phyloP scores from a whole-genome alignment of 37 sponge, comb jelly and placozoan species.

The Crambe crambe region DNA sequence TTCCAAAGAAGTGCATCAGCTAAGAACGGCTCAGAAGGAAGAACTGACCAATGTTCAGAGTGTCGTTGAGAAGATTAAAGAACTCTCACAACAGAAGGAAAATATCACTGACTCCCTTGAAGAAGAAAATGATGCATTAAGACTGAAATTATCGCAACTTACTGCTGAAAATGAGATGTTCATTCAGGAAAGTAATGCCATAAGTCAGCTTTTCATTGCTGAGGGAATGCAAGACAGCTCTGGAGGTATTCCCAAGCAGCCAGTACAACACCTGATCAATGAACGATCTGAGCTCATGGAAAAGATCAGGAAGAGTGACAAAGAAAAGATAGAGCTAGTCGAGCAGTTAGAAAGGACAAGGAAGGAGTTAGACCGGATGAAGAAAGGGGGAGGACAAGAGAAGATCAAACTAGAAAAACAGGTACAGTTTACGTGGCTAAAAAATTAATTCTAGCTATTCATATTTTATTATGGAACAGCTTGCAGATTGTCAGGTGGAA shows the following conservation, averaged over 20 bases:
- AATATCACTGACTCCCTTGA: slow-evolving; percentile 12
- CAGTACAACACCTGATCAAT: slow-evolving; percentile 3
- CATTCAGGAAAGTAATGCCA: slow-evolving; percentile 21
- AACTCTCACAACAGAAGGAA: slow-evolving; percentile 35
- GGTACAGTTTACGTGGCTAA: not conserved
- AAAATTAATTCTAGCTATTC: too few relatives aligned
- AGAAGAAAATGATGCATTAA: slow-evolving; percentile 31
- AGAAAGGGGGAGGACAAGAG: not conserved
- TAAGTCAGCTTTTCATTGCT: slow-evolving; percentile 15
- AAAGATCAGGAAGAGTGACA: not conserved
- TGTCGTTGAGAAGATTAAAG: slow-evolving; percentile 24
- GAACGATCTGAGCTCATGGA: not conserved
- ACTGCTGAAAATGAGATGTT: slow-evolving; percentile 36
- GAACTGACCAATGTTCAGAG: slow-evolving; percentile 41
- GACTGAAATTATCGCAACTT: slow-evolving; percentile 7
- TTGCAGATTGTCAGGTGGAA: not conserved
- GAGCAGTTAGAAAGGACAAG: not conserved
- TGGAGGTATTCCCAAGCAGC: slow-evolving; percentile 3
- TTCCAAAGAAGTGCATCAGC: not conserved
- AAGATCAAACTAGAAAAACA: slow-evolving; percentile 1
- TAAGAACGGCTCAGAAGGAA: slow-evolving; percentile 47
- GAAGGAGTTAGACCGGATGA: not conserved
- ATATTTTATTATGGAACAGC: too few relatives aligned
- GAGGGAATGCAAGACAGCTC: slow-evolving; percentile 25
- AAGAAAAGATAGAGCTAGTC: not conserved